A percentile compares a stretch with the other conserved stretches of the same genome.
Conservation (phyloP, 2,797 vertebrate genomes). For the Mus caroli region DNA sequence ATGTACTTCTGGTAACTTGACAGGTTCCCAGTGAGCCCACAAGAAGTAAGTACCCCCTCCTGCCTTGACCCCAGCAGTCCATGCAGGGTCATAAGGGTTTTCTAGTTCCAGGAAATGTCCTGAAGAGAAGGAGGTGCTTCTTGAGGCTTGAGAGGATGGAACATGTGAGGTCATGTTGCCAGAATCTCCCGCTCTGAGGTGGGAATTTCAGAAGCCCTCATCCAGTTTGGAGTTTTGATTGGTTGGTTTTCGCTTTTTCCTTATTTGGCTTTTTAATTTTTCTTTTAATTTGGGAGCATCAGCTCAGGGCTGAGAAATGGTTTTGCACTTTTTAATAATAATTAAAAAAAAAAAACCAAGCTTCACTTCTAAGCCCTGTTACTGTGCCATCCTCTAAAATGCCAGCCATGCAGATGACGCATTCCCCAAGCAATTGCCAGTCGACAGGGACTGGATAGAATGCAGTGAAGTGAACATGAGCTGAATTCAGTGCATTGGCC, state of each 20-base stretch:
- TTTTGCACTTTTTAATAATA: slow-evolving; percentile 49
- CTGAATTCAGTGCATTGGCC: slow-evolving; percentile 22
- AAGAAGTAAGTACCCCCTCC: not conserved
- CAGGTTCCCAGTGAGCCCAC: not conserved
- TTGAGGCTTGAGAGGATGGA: not conserved
- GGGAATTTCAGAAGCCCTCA: not conserved
- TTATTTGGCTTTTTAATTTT: not conserved
- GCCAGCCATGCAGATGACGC: not conserved
- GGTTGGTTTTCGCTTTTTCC: not conserved
- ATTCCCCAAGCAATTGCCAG: not conserved
- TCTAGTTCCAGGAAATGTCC: not conserved
- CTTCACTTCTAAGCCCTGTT: slow-evolving; percentile 29
- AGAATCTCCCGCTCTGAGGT: not conserved
- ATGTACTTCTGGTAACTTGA: not conserved
- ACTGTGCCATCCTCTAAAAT: not conserved
- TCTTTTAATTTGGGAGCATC: slow-evolving; percentile 3
- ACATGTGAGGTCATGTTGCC: not conserved
- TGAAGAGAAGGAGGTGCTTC: not conserved
- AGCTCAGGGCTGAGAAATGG: not conserved
- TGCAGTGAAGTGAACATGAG: slow-evolving; percentile 11
- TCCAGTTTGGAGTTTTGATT: not conserved
- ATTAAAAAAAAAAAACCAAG: not conserved
- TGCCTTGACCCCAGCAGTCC: not conserved
- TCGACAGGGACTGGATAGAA: not conserved
- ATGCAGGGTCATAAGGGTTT: not conserved